These are phyloP conservation scores for Myrmecobius fasciatus DNA, from an alignment of 2,113 vertebrate genomes.

Conservation along the genomic window DNA sequence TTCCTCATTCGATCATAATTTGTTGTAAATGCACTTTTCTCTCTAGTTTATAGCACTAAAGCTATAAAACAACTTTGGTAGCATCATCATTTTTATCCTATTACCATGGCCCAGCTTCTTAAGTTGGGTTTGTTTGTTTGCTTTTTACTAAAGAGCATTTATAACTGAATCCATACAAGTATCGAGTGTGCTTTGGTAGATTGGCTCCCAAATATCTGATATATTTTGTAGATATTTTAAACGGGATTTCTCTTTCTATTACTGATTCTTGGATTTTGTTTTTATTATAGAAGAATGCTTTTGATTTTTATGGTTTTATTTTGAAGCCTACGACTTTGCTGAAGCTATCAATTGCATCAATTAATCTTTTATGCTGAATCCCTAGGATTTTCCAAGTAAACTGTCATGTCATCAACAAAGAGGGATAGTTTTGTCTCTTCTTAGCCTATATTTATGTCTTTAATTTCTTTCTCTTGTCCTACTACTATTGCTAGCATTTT, in stretches of 20 bases:
- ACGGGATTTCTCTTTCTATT: not conserved
- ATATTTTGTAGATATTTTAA: not conserved
- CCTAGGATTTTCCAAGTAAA: not conserved
- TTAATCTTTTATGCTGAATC: not conserved
- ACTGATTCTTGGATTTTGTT: not conserved
- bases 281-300: not conserved
- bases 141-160: not conserved
- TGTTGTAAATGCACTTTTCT: not conserved
- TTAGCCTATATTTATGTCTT: not conserved
- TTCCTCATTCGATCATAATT: not conserved
- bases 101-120: not conserved
- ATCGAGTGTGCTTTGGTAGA: not conserved
- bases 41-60: not conserved
- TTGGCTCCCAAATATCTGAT: not conserved
- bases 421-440: not conserved
- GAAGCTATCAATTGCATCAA: not conserved
- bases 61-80: not conserved
- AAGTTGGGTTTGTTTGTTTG: not conserved
- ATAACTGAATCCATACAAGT: not conserved
- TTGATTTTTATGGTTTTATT: not conserved
- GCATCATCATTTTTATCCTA: not conserved
- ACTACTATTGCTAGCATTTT: not conserved
- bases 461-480: not conserved
- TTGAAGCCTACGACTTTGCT: not conserved
- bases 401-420: not conserved